Percentiles rank a stretch among this genome's conserved stretches.
These are phyloP conservation scores for Kradibia gibbosae DNA, from an alignment of 1,140 invertebrate genomes.

Conservation along the genomic window DNA sequence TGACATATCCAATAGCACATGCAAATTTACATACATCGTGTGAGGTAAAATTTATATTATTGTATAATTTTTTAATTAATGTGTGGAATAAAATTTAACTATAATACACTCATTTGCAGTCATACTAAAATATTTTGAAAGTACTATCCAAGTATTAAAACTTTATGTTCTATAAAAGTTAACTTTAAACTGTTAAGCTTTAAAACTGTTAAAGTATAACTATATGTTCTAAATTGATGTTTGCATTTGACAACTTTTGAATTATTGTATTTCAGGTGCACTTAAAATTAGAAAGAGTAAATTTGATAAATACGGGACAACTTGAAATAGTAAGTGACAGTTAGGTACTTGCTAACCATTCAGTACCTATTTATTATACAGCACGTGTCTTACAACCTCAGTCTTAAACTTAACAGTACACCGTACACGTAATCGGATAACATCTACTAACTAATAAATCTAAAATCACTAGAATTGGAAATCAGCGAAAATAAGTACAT, in stretches of 20 bases:
- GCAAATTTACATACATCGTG: too few species aligned
- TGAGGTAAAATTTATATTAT: neutral
- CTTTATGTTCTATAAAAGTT: too few species aligned
- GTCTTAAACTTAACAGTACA: neutral
- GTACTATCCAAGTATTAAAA: neutral
- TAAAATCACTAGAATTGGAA: too few species aligned
- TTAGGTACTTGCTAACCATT: neutral
- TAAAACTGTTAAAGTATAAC: too few species aligned
- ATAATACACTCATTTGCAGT: neutral
- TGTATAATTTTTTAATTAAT: too few species aligned
- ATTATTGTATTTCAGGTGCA: neutral
- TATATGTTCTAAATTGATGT: slow-evolving; percentile 6
- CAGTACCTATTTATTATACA: neutral
- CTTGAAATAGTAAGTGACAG: neutral
- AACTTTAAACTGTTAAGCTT: too few species aligned
- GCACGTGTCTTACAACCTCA: neutral
- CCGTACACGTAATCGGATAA: neutral
- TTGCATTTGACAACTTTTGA: neutral
- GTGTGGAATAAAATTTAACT: neutral
- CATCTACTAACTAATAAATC: neutral
- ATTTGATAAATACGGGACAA: neutral
- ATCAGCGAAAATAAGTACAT: too few species aligned
- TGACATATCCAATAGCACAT: too few species aligned
- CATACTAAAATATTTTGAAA: neutral
- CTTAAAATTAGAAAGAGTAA: neutral